A percentile compares a stretch with the other conserved stretches of the same genome.
Evolutionary conservation across 2,113 vertebrate species (phyloP).

Genomic region (Pipra filicauda): DNA sequence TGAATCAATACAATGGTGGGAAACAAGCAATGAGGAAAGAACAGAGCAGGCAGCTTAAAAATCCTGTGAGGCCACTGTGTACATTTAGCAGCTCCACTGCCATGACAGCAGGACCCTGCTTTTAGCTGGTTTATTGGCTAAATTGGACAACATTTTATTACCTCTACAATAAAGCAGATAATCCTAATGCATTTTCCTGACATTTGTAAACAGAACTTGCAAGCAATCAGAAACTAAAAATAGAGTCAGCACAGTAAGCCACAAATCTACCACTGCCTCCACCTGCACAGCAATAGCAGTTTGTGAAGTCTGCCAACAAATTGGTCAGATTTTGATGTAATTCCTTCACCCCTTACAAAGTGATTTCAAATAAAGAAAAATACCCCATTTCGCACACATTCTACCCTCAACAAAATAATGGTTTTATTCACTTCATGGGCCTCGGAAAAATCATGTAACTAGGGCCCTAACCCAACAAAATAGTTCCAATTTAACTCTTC

Average conservation of each 20-base stretch:
- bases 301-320: background rate
- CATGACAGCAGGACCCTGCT: background rate
- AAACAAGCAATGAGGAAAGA: background rate
- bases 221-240: conserved; percentile 51
- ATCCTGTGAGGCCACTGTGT: background rate
- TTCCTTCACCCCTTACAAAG: background rate
- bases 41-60: background rate
- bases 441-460: background rate
- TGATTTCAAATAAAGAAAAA: background rate
- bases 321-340: background rate
- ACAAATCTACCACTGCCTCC: background rate
- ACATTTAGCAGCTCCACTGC: background rate
- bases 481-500: background rate
- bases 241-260: conserved; percentile 22
- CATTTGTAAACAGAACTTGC: conserved; percentile 31
- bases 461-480: background rate
- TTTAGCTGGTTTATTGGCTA: conserved; percentile 17
- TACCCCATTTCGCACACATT: background rate
- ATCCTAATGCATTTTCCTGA: conserved; percentile 43
- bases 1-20: background rate
- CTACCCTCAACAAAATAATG: background rate
- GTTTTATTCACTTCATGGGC: background rate
- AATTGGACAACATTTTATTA: conserved; percentile 45
- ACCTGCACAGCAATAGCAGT: background rate
- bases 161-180: conserved; percentile 9